Conservation (phyloP, 2,113 vertebrate species). For the Eurypyga helias region DNA sequence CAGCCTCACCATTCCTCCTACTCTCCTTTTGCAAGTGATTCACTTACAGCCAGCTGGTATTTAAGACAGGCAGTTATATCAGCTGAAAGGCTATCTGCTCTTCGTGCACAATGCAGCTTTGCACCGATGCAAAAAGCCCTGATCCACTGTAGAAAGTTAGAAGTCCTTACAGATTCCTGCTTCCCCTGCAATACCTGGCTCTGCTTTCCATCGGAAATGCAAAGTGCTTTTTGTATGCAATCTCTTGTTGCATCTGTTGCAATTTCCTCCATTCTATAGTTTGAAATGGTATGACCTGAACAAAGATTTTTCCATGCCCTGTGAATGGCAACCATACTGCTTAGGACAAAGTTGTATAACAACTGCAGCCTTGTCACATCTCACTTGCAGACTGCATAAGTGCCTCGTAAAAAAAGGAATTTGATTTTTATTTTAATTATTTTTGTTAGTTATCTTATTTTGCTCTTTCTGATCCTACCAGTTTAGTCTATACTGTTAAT, state of each 20-base stretch:
- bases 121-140: background rate
- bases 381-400: background rate
- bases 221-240: background rate
- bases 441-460: background rate
- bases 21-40: constrained; percentile 5
- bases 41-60: constrained; percentile 1
- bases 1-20: background rate
- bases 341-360: background rate
- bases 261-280: background rate
- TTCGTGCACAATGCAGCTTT: background rate
- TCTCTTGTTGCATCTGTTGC: background rate
- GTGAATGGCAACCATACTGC: background rate
- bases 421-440: background rate
- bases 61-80: constrained; percentile 20
- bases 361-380: background rate
- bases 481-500: background rate
- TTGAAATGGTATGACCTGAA: background rate
- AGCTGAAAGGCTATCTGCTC: background rate
- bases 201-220: background rate
- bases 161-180: background rate
- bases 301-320: background rate
- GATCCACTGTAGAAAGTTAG: background rate
- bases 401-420: background rate
- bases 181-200: background rate
- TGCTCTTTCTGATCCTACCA: background rate